Evolutionary conservation across 1,140 invertebrate species (phyloP), one percentile per base, ranked within the genome.

Genomic region (Belonocnema kinseyi): DNA sequence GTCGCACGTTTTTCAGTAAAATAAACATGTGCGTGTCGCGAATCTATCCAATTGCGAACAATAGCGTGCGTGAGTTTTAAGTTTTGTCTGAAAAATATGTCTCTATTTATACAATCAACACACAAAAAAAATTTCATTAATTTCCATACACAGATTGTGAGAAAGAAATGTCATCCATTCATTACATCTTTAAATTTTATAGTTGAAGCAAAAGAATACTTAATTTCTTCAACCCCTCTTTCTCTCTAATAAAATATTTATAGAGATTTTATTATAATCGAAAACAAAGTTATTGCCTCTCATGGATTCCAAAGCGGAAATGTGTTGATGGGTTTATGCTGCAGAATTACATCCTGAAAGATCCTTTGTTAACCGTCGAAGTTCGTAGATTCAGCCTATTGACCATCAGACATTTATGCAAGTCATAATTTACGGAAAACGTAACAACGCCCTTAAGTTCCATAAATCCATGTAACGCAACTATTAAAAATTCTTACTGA

Each of bases 361-460:
- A 56, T 66, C 61, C 26, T 66, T 66, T 66, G 26, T 66, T 26
- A 66, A 40, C 61, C 33, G n/a, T 14, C 61, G 16, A 66, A 66
- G 61, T 66, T 66, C 33, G 33, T 46, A 66, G 61, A 16, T 66
- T 66, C 6, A 16, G 13, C 2, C 26, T 26, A 66, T 13, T 66
- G 61, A 66, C 61, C 33, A 66, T 66, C 26, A 66, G 61, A 66
- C 61, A 46, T 66, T 66, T 66, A 66, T 66, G 61, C 61, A 10
- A 66, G 61, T 66, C 61, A 66, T 66, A 40, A 66, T 33, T 66
- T 33, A 66, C 61, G 33, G 61, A 66, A 66, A 40, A 66, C 61
- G n/a, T 66, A 21, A 66, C 61, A 66, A 21, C n/a, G 61, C 26
- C 61, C 61, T 66, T 66, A 66, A 66, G 33, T 66, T 66, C 26